These are phyloP conservation scores for Etheostoma nigrum DNA, from an alignment of 2,797 vertebrate species.

Conservation along the genomic window DNA sequence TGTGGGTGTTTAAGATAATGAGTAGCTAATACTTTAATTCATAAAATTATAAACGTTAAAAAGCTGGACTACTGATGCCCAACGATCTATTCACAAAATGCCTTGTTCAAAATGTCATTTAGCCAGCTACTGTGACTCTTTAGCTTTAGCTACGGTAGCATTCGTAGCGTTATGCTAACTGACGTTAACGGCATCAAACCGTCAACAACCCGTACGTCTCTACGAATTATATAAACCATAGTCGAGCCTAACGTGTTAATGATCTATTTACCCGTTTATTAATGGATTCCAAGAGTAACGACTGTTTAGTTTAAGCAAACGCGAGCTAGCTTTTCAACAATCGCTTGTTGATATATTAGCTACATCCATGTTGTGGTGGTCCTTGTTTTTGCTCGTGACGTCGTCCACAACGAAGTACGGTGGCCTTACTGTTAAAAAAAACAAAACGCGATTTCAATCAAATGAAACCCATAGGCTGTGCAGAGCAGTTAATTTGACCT, in stretches of 20 bases:
- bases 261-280: rapidly evolving
- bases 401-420: conserved; percentile 67
- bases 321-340: background rate
- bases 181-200: background rate
- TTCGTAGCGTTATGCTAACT: conserved; percentile 13
- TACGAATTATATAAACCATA: background rate
- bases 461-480: conserved; percentile 55
- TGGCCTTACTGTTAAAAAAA: conserved; percentile 43
- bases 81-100: background rate
- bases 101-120: background rate
- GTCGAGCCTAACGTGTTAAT: background rate
- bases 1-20: background rate
- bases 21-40: background rate
- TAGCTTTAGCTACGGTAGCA: conserved; percentile 35
- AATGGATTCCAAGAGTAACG: background rate
- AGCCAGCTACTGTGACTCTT: conserved; percentile 12
- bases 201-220: background rate
- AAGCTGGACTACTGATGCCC: no score
- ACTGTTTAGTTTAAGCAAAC: rapidly evolving
- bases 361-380: background rate
- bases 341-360: background rate
- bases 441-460: conserved; percentile 61
- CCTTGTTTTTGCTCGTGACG: conserved; percentile 75
- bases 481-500: background rate
- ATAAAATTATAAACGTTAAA: background rate